phyloP scores from a whole-genome alignment of 2,113 vertebrate species.

The Monopterus albus region DNA sequence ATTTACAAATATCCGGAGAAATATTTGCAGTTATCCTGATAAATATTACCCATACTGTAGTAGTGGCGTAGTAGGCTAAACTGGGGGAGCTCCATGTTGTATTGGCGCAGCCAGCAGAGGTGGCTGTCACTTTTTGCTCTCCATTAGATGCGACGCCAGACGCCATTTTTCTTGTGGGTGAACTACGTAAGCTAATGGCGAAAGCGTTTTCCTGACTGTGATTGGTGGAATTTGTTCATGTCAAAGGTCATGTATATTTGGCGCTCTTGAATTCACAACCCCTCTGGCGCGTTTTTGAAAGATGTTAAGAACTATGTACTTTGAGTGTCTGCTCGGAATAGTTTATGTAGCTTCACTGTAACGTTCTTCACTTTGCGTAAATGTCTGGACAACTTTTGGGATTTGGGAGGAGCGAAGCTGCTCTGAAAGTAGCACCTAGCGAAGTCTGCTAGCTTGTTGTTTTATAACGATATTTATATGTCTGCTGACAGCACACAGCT shows the following conservation, averaged over 20 bases:
- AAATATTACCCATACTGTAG: too few species aligned
- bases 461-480: conserved; percentile 1
- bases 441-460: conserved; percentile 58
- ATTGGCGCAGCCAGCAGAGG: conserved; percentile 18
- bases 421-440: neutral
- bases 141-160: accelerated
- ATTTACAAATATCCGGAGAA: too few species aligned
- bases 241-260: conserved; percentile 73
- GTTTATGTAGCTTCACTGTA: neutral
- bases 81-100: neutral
- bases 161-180: conserved; percentile 65
- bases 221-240: conserved; percentile 60
- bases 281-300: conserved; percentile 74
- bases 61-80: too few species aligned
- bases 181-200: conserved; percentile 14
- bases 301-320: conserved; percentile 20
- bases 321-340: accelerated
- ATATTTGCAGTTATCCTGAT: neutral
- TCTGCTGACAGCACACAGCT: conserved; percentile 17
- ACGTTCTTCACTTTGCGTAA: neutral
- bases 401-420: neutral
- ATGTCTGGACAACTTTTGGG: conserved; percentile 11
- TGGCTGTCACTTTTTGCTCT: conserved; percentile 18
- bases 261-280: conserved; percentile 72
- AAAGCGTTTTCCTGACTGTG: neutral